Percentiles rank a stretch among this genome's conserved stretches.
phyloP scores from a whole-genome alignment of 2,888 invertebrate species.

The Phlogophora meticulosa region DNA sequence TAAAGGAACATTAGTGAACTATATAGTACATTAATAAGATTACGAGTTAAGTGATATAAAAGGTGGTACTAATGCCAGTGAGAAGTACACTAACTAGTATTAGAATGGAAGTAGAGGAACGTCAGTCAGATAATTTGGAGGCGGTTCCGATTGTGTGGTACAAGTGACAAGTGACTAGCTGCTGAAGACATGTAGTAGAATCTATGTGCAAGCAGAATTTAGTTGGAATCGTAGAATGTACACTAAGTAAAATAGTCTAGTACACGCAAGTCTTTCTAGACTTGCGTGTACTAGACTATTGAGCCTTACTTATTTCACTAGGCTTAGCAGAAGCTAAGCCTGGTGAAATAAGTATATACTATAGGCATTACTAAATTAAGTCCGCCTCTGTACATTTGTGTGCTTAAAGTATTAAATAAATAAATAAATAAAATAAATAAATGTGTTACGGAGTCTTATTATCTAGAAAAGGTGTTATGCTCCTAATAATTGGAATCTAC shows the following conservation, averaged over 20 bases:
- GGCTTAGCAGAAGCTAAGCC: no score
- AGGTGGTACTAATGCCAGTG: slow-evolving; percentile 75
- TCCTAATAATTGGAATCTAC: no score
- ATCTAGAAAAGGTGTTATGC: no score
- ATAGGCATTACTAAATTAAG: no score
- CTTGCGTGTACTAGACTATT: no score
- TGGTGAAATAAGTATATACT: no score
- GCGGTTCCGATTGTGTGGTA: slow-evolving; percentile 65
- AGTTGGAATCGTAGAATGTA: not conserved
- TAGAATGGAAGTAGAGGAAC: slow-evolving; percentile 79
- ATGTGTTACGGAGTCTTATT: no score
- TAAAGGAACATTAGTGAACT: slow-evolving; percentile 34
- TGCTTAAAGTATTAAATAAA: no score
- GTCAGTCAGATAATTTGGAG: slow-evolving; percentile 85
- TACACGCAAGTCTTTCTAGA: no score
- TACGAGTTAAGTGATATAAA: slow-evolving; percentile 68
- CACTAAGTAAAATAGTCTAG: not conserved
- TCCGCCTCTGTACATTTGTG: no score
- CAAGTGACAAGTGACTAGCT: slow-evolving; percentile 59
- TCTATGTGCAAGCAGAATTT: not conserved
- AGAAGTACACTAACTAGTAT: slow-evolving; percentile 78
- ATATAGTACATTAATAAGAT: slow-evolving; percentile 56
- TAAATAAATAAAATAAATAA: no score
- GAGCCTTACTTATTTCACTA: no score
- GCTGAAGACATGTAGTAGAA: not conserved